These are phyloP conservation scores for Cheilosia vulpina DNA, from an alignment of 2,888 invertebrate species.

Conservation along the genomic window DNA sequence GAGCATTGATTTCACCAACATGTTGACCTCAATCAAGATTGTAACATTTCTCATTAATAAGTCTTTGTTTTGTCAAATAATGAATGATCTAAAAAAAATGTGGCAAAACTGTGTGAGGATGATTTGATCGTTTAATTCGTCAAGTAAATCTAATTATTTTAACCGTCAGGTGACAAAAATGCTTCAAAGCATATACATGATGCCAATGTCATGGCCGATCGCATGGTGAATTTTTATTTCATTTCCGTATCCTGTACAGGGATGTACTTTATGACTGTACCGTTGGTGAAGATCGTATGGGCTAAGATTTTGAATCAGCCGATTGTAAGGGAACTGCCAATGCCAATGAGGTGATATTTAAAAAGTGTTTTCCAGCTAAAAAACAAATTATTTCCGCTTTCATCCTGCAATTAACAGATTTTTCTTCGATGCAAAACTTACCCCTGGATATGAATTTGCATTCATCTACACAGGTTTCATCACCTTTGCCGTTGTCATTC, in stretches of 20 bases:
- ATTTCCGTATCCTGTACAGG: slow-evolving; percentile 79
- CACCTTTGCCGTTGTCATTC: slow-evolving; percentile 78
- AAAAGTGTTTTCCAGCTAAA: too few relatives aligned
- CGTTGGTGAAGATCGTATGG: slow-evolving; percentile 78
- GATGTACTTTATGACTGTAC: slow-evolving; percentile 80
- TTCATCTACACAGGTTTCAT: slow-evolving; percentile 78
- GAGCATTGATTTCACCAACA: slow-evolving; percentile 80
- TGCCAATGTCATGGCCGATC: slow-evolving; percentile 77
- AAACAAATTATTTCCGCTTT: too few relatives aligned
- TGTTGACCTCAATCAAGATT: slow-evolving; percentile 80
- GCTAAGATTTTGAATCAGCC: slow-evolving; percentile 64
- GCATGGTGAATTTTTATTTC: slow-evolving; percentile 78
- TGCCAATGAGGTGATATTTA: slow-evolving; percentile 80
- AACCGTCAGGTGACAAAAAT: slow-evolving; percentile 70
- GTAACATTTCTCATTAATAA: slow-evolving; percentile 79
- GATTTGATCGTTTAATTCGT: not conserved
- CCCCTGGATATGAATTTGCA: slow-evolving; percentile 79
- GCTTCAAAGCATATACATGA: slow-evolving; percentile 72
- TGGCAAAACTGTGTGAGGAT: slow-evolving; percentile 77
- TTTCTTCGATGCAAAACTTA: slow-evolving; percentile 78
- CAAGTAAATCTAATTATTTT: not conserved
- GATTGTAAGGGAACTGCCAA: slow-evolving; percentile 78
- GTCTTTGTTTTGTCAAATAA: slow-evolving; percentile 78
- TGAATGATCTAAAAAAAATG: slow-evolving; percentile 78
- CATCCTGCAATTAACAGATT: slow-evolving; percentile 77